Conservation (phyloP, 2,113 vertebrate genomes). For the Phaethon lepturus region DNA sequence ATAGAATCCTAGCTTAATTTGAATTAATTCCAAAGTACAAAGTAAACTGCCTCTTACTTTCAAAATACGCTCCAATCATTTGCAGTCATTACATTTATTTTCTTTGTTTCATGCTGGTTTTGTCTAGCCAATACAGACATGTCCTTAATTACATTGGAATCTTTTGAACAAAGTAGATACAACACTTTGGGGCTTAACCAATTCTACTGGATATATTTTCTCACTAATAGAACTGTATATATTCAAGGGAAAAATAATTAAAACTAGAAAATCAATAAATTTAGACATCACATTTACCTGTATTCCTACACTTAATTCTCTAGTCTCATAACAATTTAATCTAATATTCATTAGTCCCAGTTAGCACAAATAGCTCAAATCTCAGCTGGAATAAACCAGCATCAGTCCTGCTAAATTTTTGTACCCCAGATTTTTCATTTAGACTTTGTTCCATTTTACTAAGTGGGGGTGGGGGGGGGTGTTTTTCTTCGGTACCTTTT, state of each 20-base stretch:
- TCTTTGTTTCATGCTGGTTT: not conserved
- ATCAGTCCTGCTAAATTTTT: not conserved
- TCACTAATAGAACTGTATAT: not conserved
- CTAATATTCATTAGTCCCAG: not conserved
- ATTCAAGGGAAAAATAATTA: not conserved
- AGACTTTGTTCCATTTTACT: not conserved
- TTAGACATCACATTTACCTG: not conserved
- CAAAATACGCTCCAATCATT: not conserved
- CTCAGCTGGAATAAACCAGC: not conserved
- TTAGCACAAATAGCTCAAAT: not conserved
- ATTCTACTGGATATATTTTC: not conserved
- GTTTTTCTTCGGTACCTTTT: not conserved
- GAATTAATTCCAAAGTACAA: not conserved
- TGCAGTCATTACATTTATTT: not conserved
- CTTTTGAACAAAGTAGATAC: not conserved
- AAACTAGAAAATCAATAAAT: not conserved
- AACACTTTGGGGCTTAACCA: not conserved
- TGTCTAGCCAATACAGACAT: not conserved
- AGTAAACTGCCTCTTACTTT: not conserved
- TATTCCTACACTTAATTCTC: not conserved
- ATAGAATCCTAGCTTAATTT: not conserved
- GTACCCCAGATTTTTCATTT: not conserved
- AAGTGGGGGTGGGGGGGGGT: not conserved
- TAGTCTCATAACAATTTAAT: not conserved
- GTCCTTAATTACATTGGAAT: not conserved